Evolutionary conservation across 2,888 invertebrate genomes (phyloP).

Genomic region (Pristionchus japonicus): DNA sequence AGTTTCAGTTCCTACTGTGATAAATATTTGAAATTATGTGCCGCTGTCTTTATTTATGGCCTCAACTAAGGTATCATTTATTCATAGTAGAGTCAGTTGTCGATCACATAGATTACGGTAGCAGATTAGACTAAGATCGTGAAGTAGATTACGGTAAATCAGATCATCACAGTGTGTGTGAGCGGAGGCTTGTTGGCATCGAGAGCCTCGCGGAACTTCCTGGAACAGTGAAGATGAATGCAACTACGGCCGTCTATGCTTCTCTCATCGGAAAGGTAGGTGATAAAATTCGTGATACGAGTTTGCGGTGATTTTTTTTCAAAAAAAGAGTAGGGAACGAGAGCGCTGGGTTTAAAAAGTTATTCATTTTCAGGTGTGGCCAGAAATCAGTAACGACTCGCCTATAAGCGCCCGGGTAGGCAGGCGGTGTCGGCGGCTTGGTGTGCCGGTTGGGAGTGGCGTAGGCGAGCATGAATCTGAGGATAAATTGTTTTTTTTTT

Average conservation of each 20-base stretch:
- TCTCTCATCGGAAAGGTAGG: too few relatives aligned
- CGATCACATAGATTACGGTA: too few relatives aligned
- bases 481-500: background rate
- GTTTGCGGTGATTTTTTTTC: too few relatives aligned
- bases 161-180: constrained; percentile 21
- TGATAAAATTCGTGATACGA: too few relatives aligned
- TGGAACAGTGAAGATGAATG: too few relatives aligned
- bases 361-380: too few relatives aligned
- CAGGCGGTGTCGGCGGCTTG: constrained; percentile 35
- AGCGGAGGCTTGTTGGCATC: constrained; percentile 10
- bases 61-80: too few relatives aligned
- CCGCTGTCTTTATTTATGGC: background rate
- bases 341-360: too few relatives aligned
- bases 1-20: background rate
- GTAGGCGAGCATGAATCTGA: constrained; percentile 58
- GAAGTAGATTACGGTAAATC: background rate
- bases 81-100: too few relatives aligned
- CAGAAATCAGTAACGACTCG: too few relatives aligned
- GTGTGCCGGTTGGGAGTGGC: constrained; percentile 62
- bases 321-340: too few relatives aligned
- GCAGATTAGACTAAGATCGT: background rate
- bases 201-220: constrained; percentile 35
- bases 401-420: constrained; percentile 18
- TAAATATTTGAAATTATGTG: background rate
- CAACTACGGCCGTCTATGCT: too few relatives aligned